Evolutionary conservation across 2,113 vertebrate genomes (phyloP).

Genomic region (Promerops cafer): DNA sequence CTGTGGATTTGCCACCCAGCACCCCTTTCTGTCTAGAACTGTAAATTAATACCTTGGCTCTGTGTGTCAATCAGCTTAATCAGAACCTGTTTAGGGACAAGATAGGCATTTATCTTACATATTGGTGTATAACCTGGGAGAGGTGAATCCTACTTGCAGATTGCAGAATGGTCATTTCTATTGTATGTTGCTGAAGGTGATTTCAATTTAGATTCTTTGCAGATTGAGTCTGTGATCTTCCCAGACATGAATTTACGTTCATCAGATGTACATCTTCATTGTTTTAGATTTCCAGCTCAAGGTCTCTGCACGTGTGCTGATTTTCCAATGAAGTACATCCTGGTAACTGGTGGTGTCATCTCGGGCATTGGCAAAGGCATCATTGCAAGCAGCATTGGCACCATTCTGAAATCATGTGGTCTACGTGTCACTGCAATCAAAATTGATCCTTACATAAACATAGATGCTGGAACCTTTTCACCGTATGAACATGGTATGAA

Average conservation of each 20-base stretch:
- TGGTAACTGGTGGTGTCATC: constrained; percentile 79
- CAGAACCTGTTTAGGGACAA: neutral
- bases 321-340: constrained; percentile 77
- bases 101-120: neutral
- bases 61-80: neutral
- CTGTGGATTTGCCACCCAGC: neutral
- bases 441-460: constrained; percentile 81
- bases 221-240: neutral
- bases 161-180: neutral
- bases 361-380: constrained; percentile 81
- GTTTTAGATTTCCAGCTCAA: constrained; percentile 28
- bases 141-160: neutral
- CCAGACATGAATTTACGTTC: neutral
- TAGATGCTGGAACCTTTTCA: constrained; percentile 80
- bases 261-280: neutral
- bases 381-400: constrained; percentile 79
- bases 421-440: constrained; percentile 80
- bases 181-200: neutral
- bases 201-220: neutral
- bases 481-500: constrained; percentile 76
- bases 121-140: neutral
- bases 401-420: constrained; percentile 76
- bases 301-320: neutral
- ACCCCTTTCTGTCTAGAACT: neutral
- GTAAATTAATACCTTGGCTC: neutral